Evolutionary conservation across 2,888 invertebrate species (phyloP).

Genomic region (Hemaris fuciformis): DNA sequence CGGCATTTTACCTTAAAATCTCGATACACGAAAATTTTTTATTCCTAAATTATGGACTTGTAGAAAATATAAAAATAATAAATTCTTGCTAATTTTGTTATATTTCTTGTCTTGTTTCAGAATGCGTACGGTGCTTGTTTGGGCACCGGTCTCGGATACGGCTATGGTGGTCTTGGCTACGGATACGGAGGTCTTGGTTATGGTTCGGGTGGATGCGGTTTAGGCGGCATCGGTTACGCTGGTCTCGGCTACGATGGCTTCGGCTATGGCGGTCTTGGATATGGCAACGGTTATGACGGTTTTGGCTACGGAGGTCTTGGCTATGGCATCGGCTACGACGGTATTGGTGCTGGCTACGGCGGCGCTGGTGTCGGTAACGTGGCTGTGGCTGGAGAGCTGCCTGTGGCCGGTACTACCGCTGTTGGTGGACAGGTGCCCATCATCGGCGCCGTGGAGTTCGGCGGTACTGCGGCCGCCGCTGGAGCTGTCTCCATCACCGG

Average conservation of each 20-base stretch:
- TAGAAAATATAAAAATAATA: too few relatives aligned
- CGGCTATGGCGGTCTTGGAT: conserved; percentile 13
- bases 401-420: conserved; percentile 36
- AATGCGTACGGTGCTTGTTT: neutral
- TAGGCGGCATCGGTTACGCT: neutral
- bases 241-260: conserved; percentile 20
- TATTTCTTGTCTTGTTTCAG: neutral
- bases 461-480: conserved; percentile 32
- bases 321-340: conserved; percentile 13
- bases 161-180: neutral
- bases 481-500: conserved; percentile 33
- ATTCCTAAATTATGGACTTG: too few relatives aligned
- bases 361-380: conserved; percentile 29
- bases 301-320: conserved; percentile 7
- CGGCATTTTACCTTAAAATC: too few relatives aligned
- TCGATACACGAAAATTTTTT: too few relatives aligned
- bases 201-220: conserved; percentile 5
- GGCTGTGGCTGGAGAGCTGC: conserved; percentile 27
- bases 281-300: conserved; percentile 2
- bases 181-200: conserved; percentile 19
- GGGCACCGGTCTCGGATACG: neutral
- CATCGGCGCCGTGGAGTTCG: conserved; percentile 32
- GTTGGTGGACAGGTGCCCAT: conserved; percentile 34
- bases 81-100: too few relatives aligned
- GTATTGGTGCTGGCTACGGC: conserved; percentile 7